A percentile compares a stretch with the other conserved stretches of the same genome.
phyloP scores from a whole-genome alignment of 2,113 vertebrate genomes.

The Aspidoscelis tigris region DNA sequence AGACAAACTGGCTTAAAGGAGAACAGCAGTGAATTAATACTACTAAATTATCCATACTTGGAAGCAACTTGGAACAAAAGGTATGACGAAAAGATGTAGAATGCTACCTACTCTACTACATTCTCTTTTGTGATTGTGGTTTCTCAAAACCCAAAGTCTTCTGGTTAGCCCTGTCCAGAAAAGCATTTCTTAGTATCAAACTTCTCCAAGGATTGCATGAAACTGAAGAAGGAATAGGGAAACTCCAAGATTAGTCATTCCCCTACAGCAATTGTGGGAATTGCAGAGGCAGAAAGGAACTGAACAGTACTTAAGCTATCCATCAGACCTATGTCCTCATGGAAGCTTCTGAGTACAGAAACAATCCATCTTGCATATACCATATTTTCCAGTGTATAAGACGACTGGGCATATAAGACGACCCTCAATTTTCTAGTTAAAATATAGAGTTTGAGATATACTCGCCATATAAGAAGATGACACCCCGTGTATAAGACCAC shows the following conservation, averaged over 20 bases:
- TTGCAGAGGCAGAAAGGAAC: background rate
- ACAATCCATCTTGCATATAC: background rate
- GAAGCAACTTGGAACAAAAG: background rate
- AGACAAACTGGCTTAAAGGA: background rate
- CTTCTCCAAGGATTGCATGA: accelerated
- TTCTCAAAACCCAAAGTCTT: too few relatives aligned
- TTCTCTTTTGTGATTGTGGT: background rate
- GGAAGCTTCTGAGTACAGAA: background rate
- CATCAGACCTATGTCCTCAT: conserved; percentile 5
- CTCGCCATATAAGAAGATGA: too few relatives aligned
- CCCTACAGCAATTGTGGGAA: background rate
- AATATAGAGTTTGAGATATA: too few relatives aligned
- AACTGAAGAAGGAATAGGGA: background rate
- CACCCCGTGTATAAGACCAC: too few relatives aligned
- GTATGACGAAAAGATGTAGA: background rate
- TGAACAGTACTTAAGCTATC: background rate
- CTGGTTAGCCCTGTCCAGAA: too few relatives aligned
- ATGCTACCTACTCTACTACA: background rate
- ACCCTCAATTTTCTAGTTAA: too few relatives aligned
- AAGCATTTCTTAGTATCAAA: background rate
- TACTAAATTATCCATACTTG: background rate
- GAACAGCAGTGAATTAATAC: background rate
- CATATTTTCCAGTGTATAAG: too few relatives aligned
- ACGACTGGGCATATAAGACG: too few relatives aligned
- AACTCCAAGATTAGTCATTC: background rate